Evolutionary conservation across 2,888 invertebrate species (phyloP).

Genomic region (Dryadula phaetusa): DNA sequence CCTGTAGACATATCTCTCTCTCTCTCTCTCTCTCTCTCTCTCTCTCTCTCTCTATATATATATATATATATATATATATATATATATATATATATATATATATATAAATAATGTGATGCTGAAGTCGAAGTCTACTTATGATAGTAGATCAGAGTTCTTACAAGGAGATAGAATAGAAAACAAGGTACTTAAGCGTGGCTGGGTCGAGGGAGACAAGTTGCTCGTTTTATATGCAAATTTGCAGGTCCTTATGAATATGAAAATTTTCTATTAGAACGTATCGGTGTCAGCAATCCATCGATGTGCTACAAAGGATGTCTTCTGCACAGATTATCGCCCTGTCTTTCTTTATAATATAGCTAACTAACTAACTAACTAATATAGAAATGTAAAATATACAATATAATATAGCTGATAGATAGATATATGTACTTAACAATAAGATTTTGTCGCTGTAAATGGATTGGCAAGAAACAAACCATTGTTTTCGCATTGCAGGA

Average conservation of each 20-base stretch:
- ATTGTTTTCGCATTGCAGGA: too few relatives aligned
- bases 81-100: too few relatives aligned
- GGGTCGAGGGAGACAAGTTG: conserved; percentile 65
- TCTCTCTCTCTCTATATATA: too few relatives aligned
- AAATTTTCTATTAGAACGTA: conserved; percentile 84
- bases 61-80: too few relatives aligned
- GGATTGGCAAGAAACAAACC: too few relatives aligned
- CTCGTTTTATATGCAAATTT: conserved; percentile 84
- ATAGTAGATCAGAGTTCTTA: conserved; percentile 56
- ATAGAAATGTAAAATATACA: too few relatives aligned
- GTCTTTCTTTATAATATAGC: conserved; percentile 54
- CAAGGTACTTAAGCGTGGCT: conserved; percentile 67
- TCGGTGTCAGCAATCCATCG: conserved; percentile 79
- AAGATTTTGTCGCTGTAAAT: too few relatives aligned
- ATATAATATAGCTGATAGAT: too few relatives aligned
- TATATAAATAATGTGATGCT: conserved; percentile 8
- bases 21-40: too few relatives aligned
- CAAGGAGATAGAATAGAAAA: conserved; percentile 70
- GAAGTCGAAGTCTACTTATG: conserved; percentile 13
- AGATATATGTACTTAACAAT: too few relatives aligned
- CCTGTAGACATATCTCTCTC: too few relatives aligned
- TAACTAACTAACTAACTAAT: too few relatives aligned
- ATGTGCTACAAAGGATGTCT: conserved; percentile 65
- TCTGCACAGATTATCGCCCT: conserved; percentile 62
- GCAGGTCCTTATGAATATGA: conserved; percentile 83